Evolutionary conservation across 2,888 invertebrate species (phyloP).

Genomic region (Aporophyla nigra): DNA sequence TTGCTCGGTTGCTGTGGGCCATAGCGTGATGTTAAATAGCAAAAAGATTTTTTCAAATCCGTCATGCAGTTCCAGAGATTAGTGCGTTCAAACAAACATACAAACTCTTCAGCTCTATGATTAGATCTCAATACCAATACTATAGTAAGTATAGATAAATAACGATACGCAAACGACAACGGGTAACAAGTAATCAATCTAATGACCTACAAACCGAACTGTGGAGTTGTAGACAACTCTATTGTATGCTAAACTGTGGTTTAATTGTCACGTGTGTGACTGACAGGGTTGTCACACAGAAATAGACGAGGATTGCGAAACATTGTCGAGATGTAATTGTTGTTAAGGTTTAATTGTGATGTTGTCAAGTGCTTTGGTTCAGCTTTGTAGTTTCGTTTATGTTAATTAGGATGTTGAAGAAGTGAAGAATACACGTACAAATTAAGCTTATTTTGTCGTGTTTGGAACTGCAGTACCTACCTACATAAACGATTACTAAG

Average conservation of each 20-base stretch:
- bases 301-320: conserved; percentile 9
- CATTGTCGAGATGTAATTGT: conserved; percentile 24
- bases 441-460: not conserved
- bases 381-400: conserved; percentile 25
- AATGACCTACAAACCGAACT: conserved; percentile 77
- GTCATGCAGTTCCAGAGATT: not conserved
- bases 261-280: conserved; percentile 76
- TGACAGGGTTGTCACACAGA: conserved; percentile 57
- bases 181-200: conserved; percentile 75
- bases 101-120: not conserved
- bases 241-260: conserved; percentile 83
- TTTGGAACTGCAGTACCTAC: not conserved
- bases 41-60: not conserved
- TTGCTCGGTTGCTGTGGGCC: not conserved
- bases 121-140: no score
- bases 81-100: not conserved
- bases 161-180: conserved; percentile 53
- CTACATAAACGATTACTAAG: not conserved
- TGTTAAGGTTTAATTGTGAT: conserved; percentile 29
- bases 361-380: conserved; percentile 19
- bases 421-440: not conserved
- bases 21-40: not conserved
- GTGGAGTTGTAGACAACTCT: conserved; percentile 68
- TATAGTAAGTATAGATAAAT: conserved; percentile 18
- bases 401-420: conserved; percentile 18